Conservation (phyloP, 1,140 invertebrate species). For the Globodera rostochiensis region DNA sequence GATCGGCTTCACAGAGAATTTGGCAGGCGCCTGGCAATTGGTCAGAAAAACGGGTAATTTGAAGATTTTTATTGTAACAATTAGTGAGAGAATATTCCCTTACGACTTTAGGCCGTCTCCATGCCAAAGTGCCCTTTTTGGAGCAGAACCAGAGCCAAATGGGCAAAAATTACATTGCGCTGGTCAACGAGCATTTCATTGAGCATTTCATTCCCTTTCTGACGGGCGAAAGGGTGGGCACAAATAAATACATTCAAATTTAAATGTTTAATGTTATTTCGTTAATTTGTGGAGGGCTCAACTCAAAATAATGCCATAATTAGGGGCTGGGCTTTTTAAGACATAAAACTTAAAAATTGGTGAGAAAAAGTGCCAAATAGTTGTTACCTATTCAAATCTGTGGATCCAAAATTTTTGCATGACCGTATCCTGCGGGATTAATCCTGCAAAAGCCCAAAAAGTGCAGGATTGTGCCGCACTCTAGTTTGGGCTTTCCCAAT, state of each 20-base stretch:
- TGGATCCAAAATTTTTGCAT: no score
- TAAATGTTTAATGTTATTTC: neutral
- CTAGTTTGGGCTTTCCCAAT: no score
- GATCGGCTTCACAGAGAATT: constrained; percentile 62
- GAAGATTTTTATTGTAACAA: neutral
- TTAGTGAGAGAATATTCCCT: neutral
- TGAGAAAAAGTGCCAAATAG: no score
- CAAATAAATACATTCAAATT: constrained; percentile 10
- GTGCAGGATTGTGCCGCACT: no score
- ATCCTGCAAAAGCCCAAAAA: no score
- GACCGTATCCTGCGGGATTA: no score
- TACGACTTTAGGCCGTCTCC: constrained; percentile 37
- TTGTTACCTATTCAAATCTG: no score
- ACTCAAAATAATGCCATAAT: no score
- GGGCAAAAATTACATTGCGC: constrained; percentile 61
- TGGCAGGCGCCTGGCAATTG: constrained; percentile 59
- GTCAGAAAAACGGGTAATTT: constrained; percentile 52
- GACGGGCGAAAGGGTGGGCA: constrained; percentile 42
- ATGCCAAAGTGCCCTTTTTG: constrained; percentile 56
- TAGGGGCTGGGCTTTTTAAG: no score
- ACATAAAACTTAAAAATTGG: neutral
- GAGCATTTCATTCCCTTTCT: constrained; percentile 52
- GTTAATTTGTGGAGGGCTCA: no score
- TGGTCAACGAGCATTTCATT: constrained; percentile 54
- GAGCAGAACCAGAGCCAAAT: constrained; percentile 61